Base-by-base conservation (phyloP, 2,888 invertebrate genomes). In the Drosophila ustulata region DNA sequence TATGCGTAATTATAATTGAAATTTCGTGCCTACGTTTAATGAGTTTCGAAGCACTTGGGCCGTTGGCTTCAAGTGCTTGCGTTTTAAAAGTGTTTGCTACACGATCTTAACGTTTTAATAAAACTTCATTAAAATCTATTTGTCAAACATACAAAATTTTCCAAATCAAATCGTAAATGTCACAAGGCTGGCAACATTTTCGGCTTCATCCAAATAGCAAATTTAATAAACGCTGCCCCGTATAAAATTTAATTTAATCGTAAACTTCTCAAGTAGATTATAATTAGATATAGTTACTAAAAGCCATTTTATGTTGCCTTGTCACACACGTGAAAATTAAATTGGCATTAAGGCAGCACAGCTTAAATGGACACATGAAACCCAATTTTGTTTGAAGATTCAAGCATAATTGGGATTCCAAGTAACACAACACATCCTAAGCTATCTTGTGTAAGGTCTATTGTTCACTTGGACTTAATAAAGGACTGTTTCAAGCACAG, bases 1-100 rank as follows among this genome's bases (percentile, higher is more conserved):
- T 76, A 76, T 83, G 64, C 86, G 78, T 78, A 71, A 82, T 84
- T 82, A 68, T 84, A 87, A 83, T 83, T 84, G 70, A 77, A 83
- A 77, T 75, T 77, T 77, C 66, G 66, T 77, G 76, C 67, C 61
- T 61, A 57, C 71, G 47, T 71, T 76, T 82, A 78, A 86, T 81
- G 84, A 85, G 80, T 68, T 80, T 66, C 64, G 55, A 67, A 75
- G 69, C 66, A 80, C 67, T 72, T 59, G 46, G 58, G 57, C 43
- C 43, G 43, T 26, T 23, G 9, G 4, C 34, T 34, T 59, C 18
- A 9, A 50, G 45, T 70, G 57, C 59, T 45, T 23, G 34, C 25
- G 28, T 30, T 41, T 53, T 7, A 37, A 67, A 79, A 66, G 30
- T 59, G 53, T 57, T 59, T 52, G 62, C 59, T 37, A 26, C 55